phyloP scores from a whole-genome alignment of 2,113 vertebrate genomes.

The Lepisosteus osseus region DNA sequence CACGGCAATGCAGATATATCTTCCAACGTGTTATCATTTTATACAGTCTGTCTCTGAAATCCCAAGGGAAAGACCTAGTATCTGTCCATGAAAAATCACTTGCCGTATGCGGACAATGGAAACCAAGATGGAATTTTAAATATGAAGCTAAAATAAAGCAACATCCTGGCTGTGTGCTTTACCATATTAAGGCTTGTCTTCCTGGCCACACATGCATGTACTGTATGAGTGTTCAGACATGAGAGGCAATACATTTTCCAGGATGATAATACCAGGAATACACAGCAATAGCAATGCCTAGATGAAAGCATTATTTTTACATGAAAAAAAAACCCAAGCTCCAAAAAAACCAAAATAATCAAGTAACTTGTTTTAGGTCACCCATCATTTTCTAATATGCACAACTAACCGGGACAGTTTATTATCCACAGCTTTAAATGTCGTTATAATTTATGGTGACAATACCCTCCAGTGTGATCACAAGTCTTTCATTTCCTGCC shows the following conservation, averaged over 20 bases:
- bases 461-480: conserved; percentile 43
- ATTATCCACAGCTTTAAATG: conserved; percentile 38
- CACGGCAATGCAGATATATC: conserved; percentile 34
- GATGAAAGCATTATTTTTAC: conserved; percentile 4
- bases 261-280: conserved; percentile 11
- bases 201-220: too few species aligned
- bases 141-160: conserved; percentile 6
- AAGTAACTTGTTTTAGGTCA: conserved; percentile 22
- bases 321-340: conserved; percentile 26
- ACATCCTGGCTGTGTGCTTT: conserved; percentile 21
- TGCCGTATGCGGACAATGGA: conserved; percentile 48
- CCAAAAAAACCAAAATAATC: conserved; percentile 37
- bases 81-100: conserved; percentile 61
- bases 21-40: conserved; percentile 62
- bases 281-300: background rate
- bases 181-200: background rate
- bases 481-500: conserved; percentile 34
- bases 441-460: conserved; percentile 36
- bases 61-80: conserved; percentile 55
- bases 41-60: conserved; percentile 56
- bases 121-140: conserved; percentile 65
- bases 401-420: conserved; percentile 7
- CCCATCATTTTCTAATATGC: conserved; percentile 14
- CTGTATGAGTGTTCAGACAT: background rate
- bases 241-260: conserved; percentile 6